Conservation (phyloP, 1,140 invertebrate species). For the Nixonia krombeini region DNA sequence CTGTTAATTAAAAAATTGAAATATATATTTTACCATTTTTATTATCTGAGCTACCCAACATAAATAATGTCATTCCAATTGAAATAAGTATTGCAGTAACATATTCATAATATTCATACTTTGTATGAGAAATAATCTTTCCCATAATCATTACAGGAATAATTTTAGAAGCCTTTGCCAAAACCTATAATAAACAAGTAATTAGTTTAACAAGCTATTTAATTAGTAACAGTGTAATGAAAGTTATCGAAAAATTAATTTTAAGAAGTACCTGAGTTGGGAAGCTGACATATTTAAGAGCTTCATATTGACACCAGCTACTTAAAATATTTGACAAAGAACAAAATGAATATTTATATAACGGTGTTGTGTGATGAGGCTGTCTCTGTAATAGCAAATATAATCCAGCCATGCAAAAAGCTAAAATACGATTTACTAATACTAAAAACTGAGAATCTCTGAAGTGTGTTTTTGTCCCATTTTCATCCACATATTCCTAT, state of each 20-base stretch:
- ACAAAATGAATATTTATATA: constrained; percentile 97
- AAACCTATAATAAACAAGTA: constrained; percentile 78
- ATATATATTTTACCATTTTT: constrained; percentile 65
- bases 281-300: constrained; percentile 98
- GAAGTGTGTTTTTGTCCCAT: constrained; percentile 80
- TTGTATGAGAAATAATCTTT: constrained; percentile 89
- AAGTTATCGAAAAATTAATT: too few species aligned
- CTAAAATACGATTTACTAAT: constrained; percentile 92
- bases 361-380: constrained; percentile 84
- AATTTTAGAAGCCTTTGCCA: constrained; percentile 95
- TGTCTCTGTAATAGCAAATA: constrained; percentile 77
- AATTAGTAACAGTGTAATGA: too few species aligned
- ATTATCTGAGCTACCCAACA: constrained; percentile 79
- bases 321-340: constrained; percentile 98
- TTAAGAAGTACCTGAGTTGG: constrained; percentile 85
- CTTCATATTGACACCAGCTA: constrained; percentile 99
- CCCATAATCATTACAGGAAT: constrained; percentile 99
- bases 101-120: constrained; percentile 95
- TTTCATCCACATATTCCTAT: constrained; percentile 78
- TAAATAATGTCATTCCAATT: constrained; percentile 92
- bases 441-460: constrained; percentile 96
- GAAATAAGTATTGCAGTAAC: constrained; percentile 91
- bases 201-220: too few species aligned
- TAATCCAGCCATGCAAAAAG: constrained; percentile 81
- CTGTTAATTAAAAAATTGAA: constrained; percentile 12